Evolutionary conservation across 2,888 invertebrate species (phyloP).

Genomic region (Tromatobia lineatoria): DNA sequence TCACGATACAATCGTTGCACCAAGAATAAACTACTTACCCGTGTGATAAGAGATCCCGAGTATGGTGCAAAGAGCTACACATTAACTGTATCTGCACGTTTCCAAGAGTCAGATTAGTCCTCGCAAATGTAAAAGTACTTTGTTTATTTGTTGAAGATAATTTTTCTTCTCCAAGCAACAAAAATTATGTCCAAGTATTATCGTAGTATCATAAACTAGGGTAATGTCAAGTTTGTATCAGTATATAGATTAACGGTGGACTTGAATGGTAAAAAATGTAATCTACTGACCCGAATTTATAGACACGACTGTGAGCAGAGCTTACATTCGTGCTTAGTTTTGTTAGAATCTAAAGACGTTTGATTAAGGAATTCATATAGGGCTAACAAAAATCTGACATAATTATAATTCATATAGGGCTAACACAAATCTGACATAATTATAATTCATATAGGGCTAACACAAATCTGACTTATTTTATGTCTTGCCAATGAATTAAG

Average conservation of each 20-base stretch:
- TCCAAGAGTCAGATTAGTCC: not conserved
- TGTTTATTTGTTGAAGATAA: conserved; percentile 46
- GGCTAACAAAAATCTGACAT: too few species aligned
- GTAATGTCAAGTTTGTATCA: conserved; percentile 18
- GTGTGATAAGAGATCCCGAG: conserved; percentile 57
- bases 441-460: not conserved
- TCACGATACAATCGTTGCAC: conserved; percentile 61
- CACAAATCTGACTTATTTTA: too few species aligned
- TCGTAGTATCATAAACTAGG: conserved; percentile 1
- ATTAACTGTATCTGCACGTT: not conserved
- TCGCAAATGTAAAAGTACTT: conserved; percentile 34
- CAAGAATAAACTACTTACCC: conserved; percentile 67
- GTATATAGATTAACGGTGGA: conserved; percentile 6
- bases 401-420: not conserved
- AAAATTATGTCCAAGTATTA: conserved; percentile 30
- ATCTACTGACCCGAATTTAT: conserved; percentile 48
- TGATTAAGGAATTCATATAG: not conserved
- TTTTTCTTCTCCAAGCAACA: conserved; percentile 1
- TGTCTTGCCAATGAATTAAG: too few species aligned
- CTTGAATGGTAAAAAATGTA: conserved; percentile 15
- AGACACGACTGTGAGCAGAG: not conserved
- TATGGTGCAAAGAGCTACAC: conserved; percentile 36
- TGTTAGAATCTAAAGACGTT: not conserved
- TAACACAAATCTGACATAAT: not conserved
- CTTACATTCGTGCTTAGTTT: not conserved